Percentiles rank a stretch among this genome's conserved stretches.
These are phyloP conservation scores for Cossypha caffra DNA, from an alignment of 2,797 vertebrate species.

Conservation along the genomic window DNA sequence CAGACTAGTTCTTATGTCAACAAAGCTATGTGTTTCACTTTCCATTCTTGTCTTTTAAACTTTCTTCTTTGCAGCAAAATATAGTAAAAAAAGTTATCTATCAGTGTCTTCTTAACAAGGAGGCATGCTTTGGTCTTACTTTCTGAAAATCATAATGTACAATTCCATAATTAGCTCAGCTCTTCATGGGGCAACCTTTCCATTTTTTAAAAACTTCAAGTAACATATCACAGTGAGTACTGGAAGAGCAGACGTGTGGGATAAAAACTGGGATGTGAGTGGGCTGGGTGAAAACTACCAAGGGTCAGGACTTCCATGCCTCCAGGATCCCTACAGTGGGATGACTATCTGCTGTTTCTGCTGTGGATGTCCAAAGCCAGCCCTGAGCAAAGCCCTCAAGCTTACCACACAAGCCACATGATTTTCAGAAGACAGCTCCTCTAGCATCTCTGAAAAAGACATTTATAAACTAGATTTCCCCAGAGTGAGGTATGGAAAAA, in stretches of 20 bases:
- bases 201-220: not conserved
- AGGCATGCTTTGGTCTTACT: not conserved
- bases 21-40: not conserved
- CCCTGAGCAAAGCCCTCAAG: not conserved
- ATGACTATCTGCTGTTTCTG: not conserved
- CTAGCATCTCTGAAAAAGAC: not conserved
- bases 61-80: not conserved
- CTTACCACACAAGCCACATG: not conserved
- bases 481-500: not conserved
- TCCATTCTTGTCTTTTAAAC: not conserved
- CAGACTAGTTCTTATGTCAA: not conserved
- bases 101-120: not conserved
- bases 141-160: not conserved
- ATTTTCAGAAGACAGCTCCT: not conserved
- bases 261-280: not conserved
- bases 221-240: rapidly evolving
- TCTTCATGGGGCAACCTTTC: not conserved
- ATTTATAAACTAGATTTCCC: not conserved
- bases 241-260: not conserved
- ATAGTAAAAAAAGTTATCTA: not conserved
- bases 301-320: not conserved
- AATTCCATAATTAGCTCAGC: not conserved
- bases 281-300: not conserved
- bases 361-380: not conserved
- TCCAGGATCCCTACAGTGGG: not conserved